These are phyloP conservation scores for Siniperca scherzeri DNA, from an alignment of 2,797 vertebrate genomes.

Conservation along the genomic window DNA sequence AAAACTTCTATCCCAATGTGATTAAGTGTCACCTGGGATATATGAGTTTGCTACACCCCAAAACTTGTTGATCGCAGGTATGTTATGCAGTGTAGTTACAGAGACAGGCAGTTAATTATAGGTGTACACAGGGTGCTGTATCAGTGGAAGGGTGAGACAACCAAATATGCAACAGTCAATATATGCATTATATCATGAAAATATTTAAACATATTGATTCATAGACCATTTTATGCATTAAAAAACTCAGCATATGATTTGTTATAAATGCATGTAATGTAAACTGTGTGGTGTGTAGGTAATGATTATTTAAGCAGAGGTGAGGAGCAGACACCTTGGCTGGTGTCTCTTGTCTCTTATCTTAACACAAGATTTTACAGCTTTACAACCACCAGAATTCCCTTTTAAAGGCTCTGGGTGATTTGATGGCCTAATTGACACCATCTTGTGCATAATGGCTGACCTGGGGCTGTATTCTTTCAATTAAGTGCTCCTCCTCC, in stretches of 20 bases:
- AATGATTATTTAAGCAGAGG: constrained; percentile 49
- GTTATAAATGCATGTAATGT: constrained; percentile 1
- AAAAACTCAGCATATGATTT: neutral
- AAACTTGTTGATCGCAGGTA: constrained; percentile 3
- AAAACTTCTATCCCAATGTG: constrained; percentile 7
- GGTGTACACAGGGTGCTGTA: neutral
- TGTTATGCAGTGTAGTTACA: neutral
- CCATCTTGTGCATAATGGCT: constrained; percentile 82
- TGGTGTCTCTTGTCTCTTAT: constrained; percentile 47
- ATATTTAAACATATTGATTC: neutral
- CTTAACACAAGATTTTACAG: constrained; percentile 59
- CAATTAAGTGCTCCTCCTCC: constrained; percentile 77
- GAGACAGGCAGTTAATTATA: neutral
- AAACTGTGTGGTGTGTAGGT: neutral
- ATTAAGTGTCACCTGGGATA: constrained; percentile 6
- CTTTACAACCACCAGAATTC: constrained; percentile 54
- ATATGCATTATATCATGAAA: neutral
- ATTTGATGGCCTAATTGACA: constrained; percentile 85
- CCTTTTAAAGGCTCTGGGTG: constrained; percentile 62
- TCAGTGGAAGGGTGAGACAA: neutral
- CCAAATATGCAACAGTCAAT: neutral
- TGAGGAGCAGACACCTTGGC: constrained; percentile 48
- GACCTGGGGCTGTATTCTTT: constrained; percentile 82
- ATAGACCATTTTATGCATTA: neutral
- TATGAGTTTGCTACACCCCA: neutral